Base-by-base conservation (phyloP, 2,888 invertebrate species). In the Choristoneura rosaceana region DNA sequence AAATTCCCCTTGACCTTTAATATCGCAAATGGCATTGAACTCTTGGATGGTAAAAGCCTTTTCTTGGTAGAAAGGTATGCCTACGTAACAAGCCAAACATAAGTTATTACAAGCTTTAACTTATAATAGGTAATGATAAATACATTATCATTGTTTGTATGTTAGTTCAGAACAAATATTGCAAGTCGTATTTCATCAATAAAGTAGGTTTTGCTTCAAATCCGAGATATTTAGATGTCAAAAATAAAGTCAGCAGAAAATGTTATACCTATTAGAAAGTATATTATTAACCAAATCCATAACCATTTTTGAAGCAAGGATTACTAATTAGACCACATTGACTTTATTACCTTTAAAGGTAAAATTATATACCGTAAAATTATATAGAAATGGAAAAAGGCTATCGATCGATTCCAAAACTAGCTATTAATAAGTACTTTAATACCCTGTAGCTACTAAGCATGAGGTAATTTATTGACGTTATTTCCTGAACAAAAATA, bases 351-450 rank as follows among this genome's bases (percentile, higher is more conserved):
- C 47, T 47, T n/a, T 47, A 47, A 3, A n/a, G 47, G 17, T 12
- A 43, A 60, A 58, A n/a, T n/a, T n/a, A n/a, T n/a, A n/a, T n/a
- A n/a, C n/a, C n/a, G n/a, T 15, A 60, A 33, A 76, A 73, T 71
- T 80, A 81, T 43, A 81, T 81, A 50, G 77, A 76, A 78, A 76
- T 70, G 59, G 74, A 76, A 75, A 78, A 76, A 80, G 81, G 80
- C 68, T 73, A 62, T 62, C 43, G 69, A 74, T 4, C 17, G 55
- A 25, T 78, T 79, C 75, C 76, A 76, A 79, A 81, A 79, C 71
- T 70, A 73, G 76, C 73, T 15, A 58, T 78, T 77, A n/a, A 64
- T 2, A 25, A 25, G 25, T 25, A 52, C 59, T 17, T 70, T 60
- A 64, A 17, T 52, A 47, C 58, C 15, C 38, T 7, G 38, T 68